Evolutionary conservation across 2,797 vertebrate genomes (phyloP), one percentile per base, ranked within the genome.

Genomic region (Microctenopoma lineatum): DNA sequence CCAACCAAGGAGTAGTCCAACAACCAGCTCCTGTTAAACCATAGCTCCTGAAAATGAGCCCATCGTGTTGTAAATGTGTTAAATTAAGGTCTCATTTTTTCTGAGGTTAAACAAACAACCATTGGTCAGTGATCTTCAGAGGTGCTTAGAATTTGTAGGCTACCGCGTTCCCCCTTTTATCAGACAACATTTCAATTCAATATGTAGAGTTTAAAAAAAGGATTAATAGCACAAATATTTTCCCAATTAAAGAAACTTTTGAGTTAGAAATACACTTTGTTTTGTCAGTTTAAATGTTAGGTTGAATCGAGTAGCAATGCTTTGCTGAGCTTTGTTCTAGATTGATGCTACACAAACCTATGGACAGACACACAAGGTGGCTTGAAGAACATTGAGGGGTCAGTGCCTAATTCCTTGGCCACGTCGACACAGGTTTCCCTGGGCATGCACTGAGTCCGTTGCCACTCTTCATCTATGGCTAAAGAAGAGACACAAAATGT

Each of bases 391-490:
- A 95, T 95, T 34, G 96, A 94, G 15, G 96, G 95, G 53, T 93
- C 94, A 0, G 93, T 95, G 67, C 95, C 95, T 53, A 99, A 86
- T 81, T 99, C 98, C 64, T 96, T 95, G 70, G 96, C 97, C 66
- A 98, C 96, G 42, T 99, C 97, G 5, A 99, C 93, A 0, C 96
- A 98, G 0, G 96, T 96, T 89, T 99, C 98, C 85, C 97, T 92
- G 42, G 98, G 97, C 89, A 95, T 95, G 44, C 97, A 99, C 80
- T 98, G 97, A 10, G 96, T 99, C 79, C 94, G 93, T 89, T 97
- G 97, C 98, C 98, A 99, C 85, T 99, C 98, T 29, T 99, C 97
- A 57, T 98, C 97, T 84, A 99, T 97, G 73, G 96, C 98, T 95
- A 45, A 63, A 83, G 0, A 26, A 9, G 10, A 74, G 52, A 61